Conservation (phyloP, 2,797 vertebrate genomes). For the Columba guinea region DNA sequence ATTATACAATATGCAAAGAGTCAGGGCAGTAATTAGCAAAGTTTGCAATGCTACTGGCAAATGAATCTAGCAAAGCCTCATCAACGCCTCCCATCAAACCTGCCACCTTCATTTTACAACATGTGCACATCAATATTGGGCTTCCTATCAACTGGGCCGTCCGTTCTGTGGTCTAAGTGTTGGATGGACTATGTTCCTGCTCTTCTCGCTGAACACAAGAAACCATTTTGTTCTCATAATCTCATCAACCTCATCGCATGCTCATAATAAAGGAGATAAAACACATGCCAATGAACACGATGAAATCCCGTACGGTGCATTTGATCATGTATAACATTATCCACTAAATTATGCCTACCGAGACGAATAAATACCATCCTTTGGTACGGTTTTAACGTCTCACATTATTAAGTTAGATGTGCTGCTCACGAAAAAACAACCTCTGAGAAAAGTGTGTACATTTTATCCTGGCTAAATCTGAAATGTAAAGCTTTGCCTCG, state of each 20-base stretch:
- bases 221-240: background rate
- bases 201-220: background rate
- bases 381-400: background rate
- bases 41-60: background rate
- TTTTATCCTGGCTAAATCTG: background rate
- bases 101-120: background rate
- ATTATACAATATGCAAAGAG: background rate
- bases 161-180: background rate
- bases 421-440: background rate
- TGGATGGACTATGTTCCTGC: background rate
- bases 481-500: background rate
- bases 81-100: background rate
- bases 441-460: background rate
- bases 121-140: fast-evolving
- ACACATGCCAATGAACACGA: background rate
- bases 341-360: background rate
- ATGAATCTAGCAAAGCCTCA: background rate
- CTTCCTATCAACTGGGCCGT: background rate
- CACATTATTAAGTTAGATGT: background rate
- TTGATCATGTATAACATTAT: background rate
- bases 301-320: background rate
- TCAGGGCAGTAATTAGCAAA: background rate
- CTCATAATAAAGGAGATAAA: background rate
- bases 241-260: background rate
- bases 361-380: background rate